Evolutionary conservation across 2,888 invertebrate genomes (phyloP), one percentile per base, ranked within the genome.

Genomic region (Melipona beecheii): DNA sequence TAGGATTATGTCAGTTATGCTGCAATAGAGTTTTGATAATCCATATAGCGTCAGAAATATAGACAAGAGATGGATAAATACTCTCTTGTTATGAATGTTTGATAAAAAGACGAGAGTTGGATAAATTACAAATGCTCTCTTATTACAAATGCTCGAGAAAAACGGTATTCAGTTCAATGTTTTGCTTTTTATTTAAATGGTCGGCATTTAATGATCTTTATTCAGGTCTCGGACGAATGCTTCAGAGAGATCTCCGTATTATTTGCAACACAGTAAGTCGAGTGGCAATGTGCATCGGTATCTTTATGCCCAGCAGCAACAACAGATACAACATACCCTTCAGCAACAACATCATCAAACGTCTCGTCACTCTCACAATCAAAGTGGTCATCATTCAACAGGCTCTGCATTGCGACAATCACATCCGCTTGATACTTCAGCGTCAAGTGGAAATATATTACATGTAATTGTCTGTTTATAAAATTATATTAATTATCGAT

Each of bases 211-310:
- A 82, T 50, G 49, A 76, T 78, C 68, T 84, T 54, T 65, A 75
- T 56, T 31, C 83, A 93, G 92, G 87, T 91, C 92, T 94, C 95
- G 94, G 90, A 94, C 85, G 73, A 92, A 90, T 78, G 90, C 89
- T 74, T 87, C 90, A 75, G 92, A 92, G 31, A 90, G 91, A 93
- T 95, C 82, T 31, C 87, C 93, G 58, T 93, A 93, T 86, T 93
- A 93, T 83, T 94, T 96, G 78, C 96, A 96, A 93, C 96, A 97
- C 94, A 97, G 97, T 89, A 97, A 97, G 87, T 97, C 97, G 50
- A 96, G 95, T 89, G 97, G 97, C 83, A 97, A 97, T 90, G 96
- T 98, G 21, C 93, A 94, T 58, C 92, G 93, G 15, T 93, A 93
- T 78, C 85, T 93, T 75, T 93, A 93, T 74, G 88, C 92, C 4